Evolutionary conservation across 1,140 invertebrate species (phyloP), one percentile per base, ranked within the genome.

Genomic region (Drosophila elegans): DNA sequence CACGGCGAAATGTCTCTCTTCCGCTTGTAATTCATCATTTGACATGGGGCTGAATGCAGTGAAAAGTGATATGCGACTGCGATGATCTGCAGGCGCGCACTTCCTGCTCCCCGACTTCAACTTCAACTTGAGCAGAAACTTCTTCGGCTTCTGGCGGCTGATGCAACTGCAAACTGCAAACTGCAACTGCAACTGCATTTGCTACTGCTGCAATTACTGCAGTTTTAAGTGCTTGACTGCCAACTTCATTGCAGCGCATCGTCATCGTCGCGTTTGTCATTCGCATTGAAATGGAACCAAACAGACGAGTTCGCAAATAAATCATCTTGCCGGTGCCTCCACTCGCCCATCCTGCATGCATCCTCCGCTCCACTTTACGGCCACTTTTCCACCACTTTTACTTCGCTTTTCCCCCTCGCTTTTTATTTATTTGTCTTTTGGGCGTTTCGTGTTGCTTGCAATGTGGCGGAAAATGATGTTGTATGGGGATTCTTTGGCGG

Each of bases 11-110:
- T 86, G 84, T 86, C 83, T 86, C 74, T 91, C 90, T 91, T 91
- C 90, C 90, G 90, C 80, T 91, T 91, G 90, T 86, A 89, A 91
- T 91, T 90, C 90, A 91, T 91, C 90, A 91, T 91, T 89, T 89
- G 84, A 91, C 83, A 80, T 83, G 80, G 59, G 46, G 73, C 83
- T 78, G 61, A 74, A n/a, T 38, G 44, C 73, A 66, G 64, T 68
- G 72, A 80, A 73, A 85, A 84, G 81, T 84, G 80, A 78, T 82
- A 76, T 72, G 78, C 54, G 71, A 27, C 68, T 27, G 67, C 64
- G 64, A 71, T 71, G 68, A 80, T 85, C 68, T 63, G 76, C 80
- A 56, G 67, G 63, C 77, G 81, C 77, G 73, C 48, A 85, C 81
- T 85, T 85, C 81, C 81, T 85, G 81, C 77, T 79, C 60, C 76